Base-by-base conservation (phyloP, 1,140 invertebrate genomes). In the Euglossa dilemma region DNA sequence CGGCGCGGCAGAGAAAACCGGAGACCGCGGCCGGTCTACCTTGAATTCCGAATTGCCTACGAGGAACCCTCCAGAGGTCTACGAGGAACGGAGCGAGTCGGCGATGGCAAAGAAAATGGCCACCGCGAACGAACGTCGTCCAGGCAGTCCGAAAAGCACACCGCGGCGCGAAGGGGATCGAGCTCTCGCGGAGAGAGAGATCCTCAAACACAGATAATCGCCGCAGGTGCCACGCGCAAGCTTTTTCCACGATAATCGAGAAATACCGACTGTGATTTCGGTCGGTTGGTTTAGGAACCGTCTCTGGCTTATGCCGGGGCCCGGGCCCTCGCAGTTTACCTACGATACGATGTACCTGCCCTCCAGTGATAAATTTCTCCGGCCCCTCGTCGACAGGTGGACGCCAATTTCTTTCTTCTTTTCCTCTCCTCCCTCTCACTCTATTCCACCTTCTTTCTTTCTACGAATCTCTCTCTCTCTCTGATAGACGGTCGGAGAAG, bases 251-350 rank as follows among this genome's bases (percentile, higher is more conserved):
- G 43, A 84, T 80, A 73, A 84, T 80, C 77, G 69, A 56, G 23
- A 45, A 83, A 77, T 25, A 57, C 74, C 57, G 82, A 69, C 83
- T n/a, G 79, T 85, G 83, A 85, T 85, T 81, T 85, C 52, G 72
- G 71, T 81, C 57, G 71, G 83, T 85, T 85, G 56, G 61, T 80
- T 84, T 84, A 84, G 83, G 82, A 66, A 80, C 78, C 69, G 56
- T 72, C 66, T 72, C 66, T 59, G 54, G n/a, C 36, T 73, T 16
- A 5, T 23, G 23, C 36, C 0, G 14, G 36, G 45, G 54, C 43
- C 25, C 14, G 20, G n/a, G 11, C 36, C 36, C 36, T 36, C 45
- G 56, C 36, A 63, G 74, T 83, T 83, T 83, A 77, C 81, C 81
- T 71, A 75, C 74, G 81, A 78, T 83, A 77, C 81, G 66, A 84